These are phyloP conservation scores for Piaya cayana DNA, from an alignment of 2,113 vertebrate species.

Conservation along the genomic window DNA sequence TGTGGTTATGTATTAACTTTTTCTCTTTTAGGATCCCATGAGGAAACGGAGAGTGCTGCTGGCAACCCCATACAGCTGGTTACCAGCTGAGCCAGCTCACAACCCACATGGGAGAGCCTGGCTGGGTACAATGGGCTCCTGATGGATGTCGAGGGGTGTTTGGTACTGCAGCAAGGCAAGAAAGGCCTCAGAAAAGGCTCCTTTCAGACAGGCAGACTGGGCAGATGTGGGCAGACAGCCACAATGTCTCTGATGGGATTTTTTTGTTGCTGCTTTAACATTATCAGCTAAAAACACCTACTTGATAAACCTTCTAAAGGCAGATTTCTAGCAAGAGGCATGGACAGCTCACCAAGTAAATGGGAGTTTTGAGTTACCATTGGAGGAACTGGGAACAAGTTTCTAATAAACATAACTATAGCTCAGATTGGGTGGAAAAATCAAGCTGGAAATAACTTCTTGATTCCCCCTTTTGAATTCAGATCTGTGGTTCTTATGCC, in stretches of 20 bases:
- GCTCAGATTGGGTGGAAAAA: not conserved
- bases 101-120: accelerated
- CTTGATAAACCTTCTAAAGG: not conserved
- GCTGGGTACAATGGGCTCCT: accelerated
- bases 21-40: not conserved
- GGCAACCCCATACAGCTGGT: not conserved
- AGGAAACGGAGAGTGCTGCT: not conserved
- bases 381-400: not conserved
- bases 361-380: not conserved
- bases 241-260: not conserved
- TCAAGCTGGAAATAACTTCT: not conserved
- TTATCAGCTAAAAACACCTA: not conserved
- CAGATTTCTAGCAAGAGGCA: not conserved
- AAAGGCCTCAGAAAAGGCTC: not conserved
- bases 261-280: not conserved
- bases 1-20: not conserved
- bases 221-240: not conserved
- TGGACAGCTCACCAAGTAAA: not conserved
- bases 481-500: not conserved
- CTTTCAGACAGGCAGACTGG: not conserved
- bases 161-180: not conserved
- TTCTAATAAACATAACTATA: not conserved
- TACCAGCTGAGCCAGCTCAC: not conserved
- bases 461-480: slow-evolving; percentile 8
- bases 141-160: not conserved